Evolutionary conservation across 2,888 invertebrate species (phyloP), one percentile per base, ranked within the genome.

Genomic region (Craniophora ligustri): DNA sequence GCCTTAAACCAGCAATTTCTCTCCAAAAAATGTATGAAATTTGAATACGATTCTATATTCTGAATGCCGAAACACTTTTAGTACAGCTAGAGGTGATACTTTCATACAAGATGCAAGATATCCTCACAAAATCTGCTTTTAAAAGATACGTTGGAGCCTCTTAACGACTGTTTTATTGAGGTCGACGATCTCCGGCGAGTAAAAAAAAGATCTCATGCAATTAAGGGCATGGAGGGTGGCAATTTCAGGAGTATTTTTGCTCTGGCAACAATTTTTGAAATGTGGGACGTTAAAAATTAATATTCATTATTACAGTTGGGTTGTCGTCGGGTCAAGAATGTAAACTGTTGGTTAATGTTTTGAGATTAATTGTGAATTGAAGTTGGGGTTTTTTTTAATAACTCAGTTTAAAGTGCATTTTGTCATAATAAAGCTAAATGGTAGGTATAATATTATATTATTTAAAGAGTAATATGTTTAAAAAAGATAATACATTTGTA

Each of bases 141-240:
- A 59, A 67, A 69, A 72, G 64, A 62, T 61, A 67, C 65, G 56
- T 21, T 31, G 40, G 34, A 58, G 47, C 45, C 50, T 62, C 59
- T 57, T 74, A 76, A 74, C 61, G 71, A 75, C 71, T 62, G 64
- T 74, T 76, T 74, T 72, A 75, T 73, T 66, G 66, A 65, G 75
- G 65, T 72, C 76, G 58, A 61, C 68, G 73, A 46, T 64, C 76
- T 73, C 39, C 14, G 42, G 51, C 51, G 65, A 67, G 62, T 74
- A 60, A 58, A 66, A 71, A 72, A 69, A 67, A 66, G 59, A 61
- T 63, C 63, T 50, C 38, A 51, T 62, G 67, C 71, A 77, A 79
- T 78, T 76, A 75, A 78, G 70, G 63, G 61, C 66, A 58, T 41
- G 42, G 66, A 67, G 75, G 71, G 70, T 72, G 67, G 68, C 66